A percentile compares a stretch with the other conserved stretches of the same genome.
Evolutionary conservation across 2,113 vertebrate genomes (phyloP).

Genomic region (Anarhynchus alexandrinus): DNA sequence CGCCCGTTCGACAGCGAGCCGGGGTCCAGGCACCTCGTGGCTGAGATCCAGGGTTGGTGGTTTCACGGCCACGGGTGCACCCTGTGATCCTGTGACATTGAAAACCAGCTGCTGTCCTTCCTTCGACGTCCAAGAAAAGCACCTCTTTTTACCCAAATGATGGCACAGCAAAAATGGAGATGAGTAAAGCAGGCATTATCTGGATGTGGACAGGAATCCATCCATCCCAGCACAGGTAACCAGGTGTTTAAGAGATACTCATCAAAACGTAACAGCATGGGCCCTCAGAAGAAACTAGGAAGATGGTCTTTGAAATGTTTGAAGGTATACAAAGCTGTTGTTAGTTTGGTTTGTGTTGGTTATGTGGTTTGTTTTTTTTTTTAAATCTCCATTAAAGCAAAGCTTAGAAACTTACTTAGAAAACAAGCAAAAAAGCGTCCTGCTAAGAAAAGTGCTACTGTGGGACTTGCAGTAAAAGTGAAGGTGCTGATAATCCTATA

Average conservation of each 20-base stretch:
- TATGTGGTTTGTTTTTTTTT: accelerated
- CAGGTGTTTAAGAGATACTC: background rate
- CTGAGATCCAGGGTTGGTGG: background rate
- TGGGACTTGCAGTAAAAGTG: background rate
- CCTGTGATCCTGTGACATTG: accelerated
- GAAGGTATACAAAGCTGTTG: background rate
- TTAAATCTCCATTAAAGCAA: background rate
- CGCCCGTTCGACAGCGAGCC: accelerated
- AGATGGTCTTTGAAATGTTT: background rate
- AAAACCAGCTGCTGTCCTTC: background rate
- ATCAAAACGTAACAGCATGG: background rate
- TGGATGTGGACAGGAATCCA: background rate
- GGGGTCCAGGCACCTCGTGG: accelerated
- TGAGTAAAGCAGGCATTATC: background rate
- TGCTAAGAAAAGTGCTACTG: background rate
- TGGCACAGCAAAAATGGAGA: background rate
- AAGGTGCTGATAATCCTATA: background rate
- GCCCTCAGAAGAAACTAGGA: background rate
- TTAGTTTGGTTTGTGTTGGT: background rate
- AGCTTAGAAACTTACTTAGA: background rate
- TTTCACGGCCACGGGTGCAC: background rate
- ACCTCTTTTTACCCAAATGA: background rate
- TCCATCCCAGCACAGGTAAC: background rate
- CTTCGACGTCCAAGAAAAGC: background rate
- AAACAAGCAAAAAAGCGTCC: background rate